phyloP scores from a whole-genome alignment of 2,113 vertebrate species.

The Myocastor coypus region DNA sequence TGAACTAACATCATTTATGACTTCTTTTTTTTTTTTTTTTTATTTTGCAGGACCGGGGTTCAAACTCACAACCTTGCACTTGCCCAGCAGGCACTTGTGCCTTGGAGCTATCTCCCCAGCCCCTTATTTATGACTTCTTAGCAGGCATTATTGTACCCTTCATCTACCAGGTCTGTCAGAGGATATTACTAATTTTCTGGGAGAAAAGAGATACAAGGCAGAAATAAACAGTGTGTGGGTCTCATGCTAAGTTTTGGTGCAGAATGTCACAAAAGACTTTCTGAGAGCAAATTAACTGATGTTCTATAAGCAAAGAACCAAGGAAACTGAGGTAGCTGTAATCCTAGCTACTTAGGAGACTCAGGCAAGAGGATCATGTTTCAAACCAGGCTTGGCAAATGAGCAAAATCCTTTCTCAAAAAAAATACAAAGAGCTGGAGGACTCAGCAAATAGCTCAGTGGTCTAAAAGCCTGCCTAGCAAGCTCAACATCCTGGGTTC shows the following conservation, averaged over 20 bases:
- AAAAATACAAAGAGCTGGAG: neutral
- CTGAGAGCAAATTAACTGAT: neutral
- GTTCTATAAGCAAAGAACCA: constrained; percentile 27
- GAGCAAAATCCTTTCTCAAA: neutral
- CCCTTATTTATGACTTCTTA: neutral
- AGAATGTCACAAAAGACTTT: neutral
- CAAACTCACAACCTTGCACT: no score
- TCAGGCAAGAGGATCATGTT: neutral
- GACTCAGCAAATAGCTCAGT: no score
- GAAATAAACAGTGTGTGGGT: neutral
- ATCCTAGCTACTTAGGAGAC: neutral
- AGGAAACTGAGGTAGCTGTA: neutral
- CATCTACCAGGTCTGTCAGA: neutral
- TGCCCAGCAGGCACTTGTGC: no score
- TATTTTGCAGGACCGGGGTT: no score
- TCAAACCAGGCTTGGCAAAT: neutral
- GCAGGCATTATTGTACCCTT: neutral
- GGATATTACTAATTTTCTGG: neutral
- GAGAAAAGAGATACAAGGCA: neutral
- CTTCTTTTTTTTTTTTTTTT: no score
- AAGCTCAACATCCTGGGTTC: no score
- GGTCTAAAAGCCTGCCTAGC: no score
- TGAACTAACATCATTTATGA: neutral
- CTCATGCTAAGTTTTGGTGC: neutral
- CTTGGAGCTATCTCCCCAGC: no score